Conservation (phyloP, 2,113 vertebrate species). For the Toxotes chatareus region DNA sequence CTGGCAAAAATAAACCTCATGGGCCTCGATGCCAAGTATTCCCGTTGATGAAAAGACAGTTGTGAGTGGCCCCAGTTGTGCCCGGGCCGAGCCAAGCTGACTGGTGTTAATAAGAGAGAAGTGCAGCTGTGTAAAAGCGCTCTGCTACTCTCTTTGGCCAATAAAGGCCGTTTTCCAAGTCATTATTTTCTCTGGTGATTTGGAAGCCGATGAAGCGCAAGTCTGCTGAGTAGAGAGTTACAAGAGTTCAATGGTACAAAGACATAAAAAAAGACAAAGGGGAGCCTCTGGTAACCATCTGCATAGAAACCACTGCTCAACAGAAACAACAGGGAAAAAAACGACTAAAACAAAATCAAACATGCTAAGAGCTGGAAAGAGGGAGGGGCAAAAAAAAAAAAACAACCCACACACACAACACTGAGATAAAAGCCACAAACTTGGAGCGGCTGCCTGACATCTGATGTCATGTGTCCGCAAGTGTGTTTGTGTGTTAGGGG, state of each 20-base stretch:
- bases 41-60: conserved; percentile 72
- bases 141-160: conserved; percentile 47
- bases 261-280: not conserved
- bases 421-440: conserved; percentile 10
- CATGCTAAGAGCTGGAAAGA: not conserved
- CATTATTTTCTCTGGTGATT: conserved; percentile 54
- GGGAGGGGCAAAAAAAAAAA: not conserved
- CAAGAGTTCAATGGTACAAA: not conserved
- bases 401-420: not conserved
- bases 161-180: conserved; percentile 65
- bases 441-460: conserved; percentile 2
- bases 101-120: conserved; percentile 68
- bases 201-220: conserved; percentile 11
- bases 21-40: conserved; percentile 61
- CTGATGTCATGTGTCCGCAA: conserved; percentile 15
- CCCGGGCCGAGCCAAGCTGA: conserved; percentile 56
- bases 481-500: conserved; percentile 30
- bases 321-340: conserved; percentile 43
- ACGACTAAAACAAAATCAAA: conserved; percentile 6
- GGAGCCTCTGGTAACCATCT: conserved; percentile 26
- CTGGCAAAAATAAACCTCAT: conserved; percentile 67
- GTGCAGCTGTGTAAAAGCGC: conserved; percentile 53
- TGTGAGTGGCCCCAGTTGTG: conserved; percentile 65
- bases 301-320: conserved; percentile 55
- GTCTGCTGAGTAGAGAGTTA: not conserved